A percentile compares a stretch with the other conserved stretches of the same genome.
These are phyloP conservation scores for Xylocampa areola DNA, from an alignment of 2,888 invertebrate species.

Conservation along the genomic window DNA sequence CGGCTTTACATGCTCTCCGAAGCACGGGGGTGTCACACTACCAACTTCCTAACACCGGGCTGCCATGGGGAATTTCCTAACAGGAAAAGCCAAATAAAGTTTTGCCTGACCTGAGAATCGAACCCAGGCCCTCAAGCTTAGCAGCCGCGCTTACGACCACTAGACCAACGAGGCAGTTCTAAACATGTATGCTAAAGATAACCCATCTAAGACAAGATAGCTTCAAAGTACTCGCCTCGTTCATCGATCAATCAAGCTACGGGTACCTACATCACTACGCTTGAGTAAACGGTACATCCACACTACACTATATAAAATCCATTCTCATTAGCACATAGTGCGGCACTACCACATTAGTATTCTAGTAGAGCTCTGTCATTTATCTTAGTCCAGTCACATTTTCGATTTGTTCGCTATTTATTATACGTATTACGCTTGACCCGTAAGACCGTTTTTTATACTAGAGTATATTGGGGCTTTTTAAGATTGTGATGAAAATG, in stretches of 20 bases:
- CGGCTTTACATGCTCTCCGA: too few relatives aligned
- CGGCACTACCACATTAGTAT: conserved; percentile 46
- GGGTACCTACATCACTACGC: conserved; percentile 4
- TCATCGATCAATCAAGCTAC: conserved; percentile 14
- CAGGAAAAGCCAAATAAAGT: too few relatives aligned
- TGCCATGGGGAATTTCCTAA: too few relatives aligned
- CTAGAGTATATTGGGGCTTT: background rate
- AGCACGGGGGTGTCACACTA: too few relatives aligned
- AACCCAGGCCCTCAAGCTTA: too few relatives aligned
- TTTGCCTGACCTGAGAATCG: too few relatives aligned
- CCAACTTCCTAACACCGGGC: too few relatives aligned
- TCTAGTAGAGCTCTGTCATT: conserved; percentile 39
- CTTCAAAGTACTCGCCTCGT: background rate
- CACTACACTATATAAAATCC: conserved; percentile 41
- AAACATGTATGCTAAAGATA: too few relatives aligned
- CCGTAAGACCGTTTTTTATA: conserved; percentile 25
- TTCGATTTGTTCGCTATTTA: conserved; percentile 46
- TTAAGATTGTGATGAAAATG: background rate
- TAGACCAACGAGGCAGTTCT: too few relatives aligned
- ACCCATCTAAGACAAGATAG: too few relatives aligned
- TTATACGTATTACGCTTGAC: conserved; percentile 13
- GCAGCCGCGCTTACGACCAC: too few relatives aligned
- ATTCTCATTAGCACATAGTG: conserved; percentile 51
- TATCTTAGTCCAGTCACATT: conserved; percentile 54
- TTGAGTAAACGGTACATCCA: conserved; percentile 23